Evolutionary conservation across 2,888 invertebrate genomes (phyloP), one percentile per base, ranked within the genome.

Genomic region (Therioaphis trifolii): DNA sequence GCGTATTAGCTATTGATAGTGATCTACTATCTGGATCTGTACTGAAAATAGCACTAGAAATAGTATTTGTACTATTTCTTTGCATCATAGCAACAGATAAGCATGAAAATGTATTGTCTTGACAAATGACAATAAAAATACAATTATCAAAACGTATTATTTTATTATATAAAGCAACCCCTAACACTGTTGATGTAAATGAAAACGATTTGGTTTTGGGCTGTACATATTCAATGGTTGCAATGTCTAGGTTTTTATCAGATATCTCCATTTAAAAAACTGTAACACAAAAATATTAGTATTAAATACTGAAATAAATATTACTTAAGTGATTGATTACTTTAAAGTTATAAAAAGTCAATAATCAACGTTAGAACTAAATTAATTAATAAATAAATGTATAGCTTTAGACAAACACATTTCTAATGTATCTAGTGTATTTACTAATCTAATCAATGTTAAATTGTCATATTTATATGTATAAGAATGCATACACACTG

Each of bases 1-100:
- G 14, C 12, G 49, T 18, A 35, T 35, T 82, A 24, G 72, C 80
- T 35, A 82, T 72, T 63, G 80, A 82, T 35, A 49, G 35, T 9
- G 80, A 82, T 24, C 35, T 82, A 49, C 49, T 82, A 72, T 82
- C 80, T 35, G 80, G 80, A 7, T 82, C 80, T 63, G 72, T 82
- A 63, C n/a, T 82, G 15, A 82, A 82, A 35, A 82, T 72, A 35
- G 80, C 58, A 72, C 49, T 82, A n/a, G 71, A 61, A 27, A 72
- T 72, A 63, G 24, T 52, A 35, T 82, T 49, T 1, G 4, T 21
- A 21, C 61, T 72, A 63, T 72, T 82, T 82, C 80, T 58, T 49
- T 82, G 80, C 35, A 0, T 72, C 80, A 82, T 82, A 29, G 72
- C 80, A 24, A 82, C 58, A 35, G 80, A 82, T 14, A 82, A n/a